Evolutionary conservation across 1,140 invertebrate species (phyloP).

Genomic region (roundworm (Caenorhabditis elegans)): WBcel235 BX284605.5:6704501-6705000

Average conservation of each 20-base stretch:
- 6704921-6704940: background rate
- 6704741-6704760: slow-evolving; percentile 5
- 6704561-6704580: too few species aligned
- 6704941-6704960: slow-evolving; percentile 4
- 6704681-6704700: background rate
- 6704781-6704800: slow-evolving; percentile 1
- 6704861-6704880: background rate
- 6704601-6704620: too few species aligned
- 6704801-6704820: background rate
- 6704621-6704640: background rate
- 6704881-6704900: background rate
- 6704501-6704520: too few species aligned
- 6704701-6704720: background rate
- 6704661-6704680: background rate
- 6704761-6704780: background rate
- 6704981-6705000: background rate
- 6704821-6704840: background rate
- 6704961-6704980: too few species aligned
- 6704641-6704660: background rate
- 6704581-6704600: too few species aligned
- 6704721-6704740: background rate
- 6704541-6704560: too few species aligned
- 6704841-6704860: background rate
- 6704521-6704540: too few species aligned
- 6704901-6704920: background rate